phyloP scores from a whole-genome alignment of 1,140 invertebrate genomes.

The Drosophila melanogaster region DNA sequence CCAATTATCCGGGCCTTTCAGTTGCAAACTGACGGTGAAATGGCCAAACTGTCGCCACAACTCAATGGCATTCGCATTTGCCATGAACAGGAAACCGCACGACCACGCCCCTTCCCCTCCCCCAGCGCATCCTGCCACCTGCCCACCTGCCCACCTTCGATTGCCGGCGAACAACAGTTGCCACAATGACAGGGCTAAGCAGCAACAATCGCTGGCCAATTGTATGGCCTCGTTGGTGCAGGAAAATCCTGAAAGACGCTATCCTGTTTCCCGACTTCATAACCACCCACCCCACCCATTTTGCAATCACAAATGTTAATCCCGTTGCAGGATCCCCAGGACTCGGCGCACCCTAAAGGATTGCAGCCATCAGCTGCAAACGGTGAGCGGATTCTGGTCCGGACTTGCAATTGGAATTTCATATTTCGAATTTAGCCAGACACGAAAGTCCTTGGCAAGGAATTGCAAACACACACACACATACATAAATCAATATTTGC shows the following conservation, averaged over 20 bases:
- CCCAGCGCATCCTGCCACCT: slow-evolving; percentile 20
- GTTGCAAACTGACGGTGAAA: background rate
- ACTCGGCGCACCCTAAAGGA: slow-evolving; percentile 4
- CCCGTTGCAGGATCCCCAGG: slow-evolving; percentile 28
- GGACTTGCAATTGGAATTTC: slow-evolving; percentile 48
- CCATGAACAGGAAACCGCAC: slow-evolving; percentile 56
- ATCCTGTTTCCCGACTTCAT: slow-evolving; percentile 29
- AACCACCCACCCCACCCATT: background rate
- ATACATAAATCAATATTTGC: slow-evolving; percentile 68
- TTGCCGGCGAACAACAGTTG: slow-evolving; percentile 41
- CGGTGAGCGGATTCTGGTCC: slow-evolving; percentile 44
- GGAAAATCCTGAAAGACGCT: slow-evolving; percentile 34
- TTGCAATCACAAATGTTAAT: slow-evolving; percentile 55
- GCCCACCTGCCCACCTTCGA: slow-evolving; percentile 23
- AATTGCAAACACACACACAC: background rate
- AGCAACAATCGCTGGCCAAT: slow-evolving; percentile 65
- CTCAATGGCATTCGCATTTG: slow-evolving; percentile 30
- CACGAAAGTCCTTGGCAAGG: background rate
- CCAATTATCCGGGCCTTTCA: slow-evolving; percentile 26
- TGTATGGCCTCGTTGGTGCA: slow-evolving; percentile 45
- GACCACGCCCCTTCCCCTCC: slow-evolving; percentile 16
- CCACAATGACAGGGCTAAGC: slow-evolving; percentile 44
- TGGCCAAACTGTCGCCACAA: slow-evolving; percentile 30
- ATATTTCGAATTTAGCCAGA: slow-evolving; percentile 32
- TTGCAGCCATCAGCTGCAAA: slow-evolving; percentile 35